These are phyloP conservation scores for Stenopsyche tienmushanensis DNA, from an alignment of 1,140 invertebrate species.

Conservation along the genomic window DNA sequence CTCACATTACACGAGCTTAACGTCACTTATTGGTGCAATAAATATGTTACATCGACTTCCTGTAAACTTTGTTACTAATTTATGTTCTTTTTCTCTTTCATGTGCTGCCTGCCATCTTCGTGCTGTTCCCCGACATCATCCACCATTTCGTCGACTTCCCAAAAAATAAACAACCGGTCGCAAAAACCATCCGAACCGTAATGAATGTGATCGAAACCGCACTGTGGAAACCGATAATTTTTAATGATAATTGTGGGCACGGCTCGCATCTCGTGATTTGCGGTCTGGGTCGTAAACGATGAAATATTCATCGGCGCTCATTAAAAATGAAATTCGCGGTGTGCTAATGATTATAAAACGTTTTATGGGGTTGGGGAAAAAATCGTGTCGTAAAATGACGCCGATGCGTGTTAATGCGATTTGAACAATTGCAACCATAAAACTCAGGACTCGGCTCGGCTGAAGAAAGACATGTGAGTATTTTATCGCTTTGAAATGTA, in stretches of 20 bases:
- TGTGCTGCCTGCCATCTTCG: background rate
- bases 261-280: constrained; percentile 1
- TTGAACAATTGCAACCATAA: constrained; percentile 16
- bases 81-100: background rate
- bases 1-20: too few species aligned
- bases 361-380: background rate
- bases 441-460: constrained; percentile 65
- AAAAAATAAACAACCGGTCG: too few species aligned
- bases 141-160: too few species aligned
- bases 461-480: constrained; percentile 71
- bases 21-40: too few species aligned
- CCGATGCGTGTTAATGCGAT: constrained; percentile 10
- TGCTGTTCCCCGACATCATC: background rate
- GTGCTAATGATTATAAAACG: background rate
- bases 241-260: background rate
- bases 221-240: background rate
- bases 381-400: background rate
- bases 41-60: too few species aligned
- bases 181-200: too few species aligned
- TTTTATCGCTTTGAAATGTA: constrained; percentile 7
- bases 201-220: background rate
- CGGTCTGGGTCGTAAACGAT: background rate
- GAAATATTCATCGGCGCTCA: background rate
- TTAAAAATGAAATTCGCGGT: background rate
- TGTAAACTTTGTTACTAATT: too few species aligned